Evolutionary conservation across 2,797 vertebrate species (phyloP).

Genomic region (Falco cherrug): DNA sequence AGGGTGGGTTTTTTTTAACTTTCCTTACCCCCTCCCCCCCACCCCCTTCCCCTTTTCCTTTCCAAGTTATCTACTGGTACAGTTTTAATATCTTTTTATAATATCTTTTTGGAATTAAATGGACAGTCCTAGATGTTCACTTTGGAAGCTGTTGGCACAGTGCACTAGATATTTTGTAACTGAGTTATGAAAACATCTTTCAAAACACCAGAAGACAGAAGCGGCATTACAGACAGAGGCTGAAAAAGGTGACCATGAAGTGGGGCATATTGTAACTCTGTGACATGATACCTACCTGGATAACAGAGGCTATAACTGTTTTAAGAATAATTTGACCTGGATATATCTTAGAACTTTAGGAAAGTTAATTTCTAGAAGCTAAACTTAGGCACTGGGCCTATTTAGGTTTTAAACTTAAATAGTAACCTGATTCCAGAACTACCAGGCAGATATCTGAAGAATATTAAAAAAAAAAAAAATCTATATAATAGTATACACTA

Average conservation of each 20-base stretch:
- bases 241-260: neutral
- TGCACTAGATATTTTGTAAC: neutral
- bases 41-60: neutral
- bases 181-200: neutral
- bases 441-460: neutral
- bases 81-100: neutral
- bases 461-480: neutral
- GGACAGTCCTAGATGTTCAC: neutral
- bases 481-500: neutral
- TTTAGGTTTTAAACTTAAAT: neutral
- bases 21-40: neutral
- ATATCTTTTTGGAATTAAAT: neutral
- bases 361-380: neutral
- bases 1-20: neutral
- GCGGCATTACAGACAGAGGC: rapidly evolving
- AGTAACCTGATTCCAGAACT: neutral
- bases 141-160: neutral
- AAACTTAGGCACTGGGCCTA: neutral
- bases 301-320: neutral
- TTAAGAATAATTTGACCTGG: neutral
- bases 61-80: neutral
- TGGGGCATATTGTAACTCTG: neutral
- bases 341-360: neutral
- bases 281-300: neutral
- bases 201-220: neutral